A percentile compares a stretch with the other conserved stretches of the same genome.
Conservation (phyloP, 2,113 vertebrate genomes). For the Copsychus sechellarum region DNA sequence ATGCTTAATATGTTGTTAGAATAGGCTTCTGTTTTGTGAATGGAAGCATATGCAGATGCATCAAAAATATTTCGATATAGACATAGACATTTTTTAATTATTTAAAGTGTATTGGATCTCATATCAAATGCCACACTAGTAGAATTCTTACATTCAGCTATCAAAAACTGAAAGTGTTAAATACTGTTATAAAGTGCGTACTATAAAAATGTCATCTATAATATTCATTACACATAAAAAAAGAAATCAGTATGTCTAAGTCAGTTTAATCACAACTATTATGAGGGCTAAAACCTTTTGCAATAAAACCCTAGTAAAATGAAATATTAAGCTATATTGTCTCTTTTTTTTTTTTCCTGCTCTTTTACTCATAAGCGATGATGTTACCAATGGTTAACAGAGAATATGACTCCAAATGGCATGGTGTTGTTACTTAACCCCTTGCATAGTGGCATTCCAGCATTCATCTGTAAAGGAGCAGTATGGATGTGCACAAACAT, state of each 20-base stretch:
- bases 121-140: conserved; percentile 51
- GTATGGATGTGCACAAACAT: background rate
- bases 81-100: conserved; percentile 31
- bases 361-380: conserved; percentile 41
- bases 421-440: background rate
- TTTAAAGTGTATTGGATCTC: conserved; percentile 36
- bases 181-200: conserved; percentile 70
- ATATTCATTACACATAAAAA: conserved; percentile 78
- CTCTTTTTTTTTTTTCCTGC: conserved; percentile 21
- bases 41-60: background rate
- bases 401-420: background rate
- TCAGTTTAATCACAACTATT: conserved; percentile 74
- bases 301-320: conserved; percentile 71
- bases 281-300: conserved; percentile 69
- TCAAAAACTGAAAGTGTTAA: conserved; percentile 73
- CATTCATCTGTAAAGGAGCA: background rate
- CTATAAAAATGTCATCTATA: conserved; percentile 74
- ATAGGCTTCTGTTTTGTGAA: conserved; percentile 40
- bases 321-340: conserved; percentile 74
- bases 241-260: conserved; percentile 74
- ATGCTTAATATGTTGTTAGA: background rate
- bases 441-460: background rate
- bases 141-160: conserved; percentile 56
- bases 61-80: conserved; percentile 67
- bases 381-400: background rate